Percentiles rank a stretch among this genome's conserved stretches.
These are phyloP conservation scores for Noctua comes DNA, from an alignment of 2,888 invertebrate genomes.

Conservation along the genomic window DNA sequence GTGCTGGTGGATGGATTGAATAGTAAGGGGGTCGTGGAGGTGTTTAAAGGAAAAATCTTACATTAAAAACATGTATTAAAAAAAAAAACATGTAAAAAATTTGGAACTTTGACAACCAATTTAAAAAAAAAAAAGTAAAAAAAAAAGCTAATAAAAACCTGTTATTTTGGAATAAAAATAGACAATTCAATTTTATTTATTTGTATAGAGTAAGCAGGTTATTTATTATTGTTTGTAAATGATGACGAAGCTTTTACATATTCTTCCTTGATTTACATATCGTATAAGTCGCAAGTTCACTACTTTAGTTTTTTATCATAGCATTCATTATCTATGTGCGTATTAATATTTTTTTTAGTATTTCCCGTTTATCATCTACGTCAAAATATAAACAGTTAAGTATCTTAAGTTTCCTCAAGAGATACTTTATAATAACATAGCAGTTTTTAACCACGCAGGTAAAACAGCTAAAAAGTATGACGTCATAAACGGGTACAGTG, in stretches of 20 bases:
- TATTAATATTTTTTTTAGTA: background rate
- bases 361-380: slow-evolving; percentile 18
- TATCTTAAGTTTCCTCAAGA: slow-evolving; percentile 36
- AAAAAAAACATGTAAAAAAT: no score
- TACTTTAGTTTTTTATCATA: background rate
- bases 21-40: no score
- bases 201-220: no score
- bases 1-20: no score
- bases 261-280: background rate
- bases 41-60: no score
- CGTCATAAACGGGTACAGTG: slow-evolving; percentile 6
- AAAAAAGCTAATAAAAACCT: no score
- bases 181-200: no score
- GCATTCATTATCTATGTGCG: background rate
- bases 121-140: no score
- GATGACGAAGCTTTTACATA: background rate
- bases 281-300: background rate
- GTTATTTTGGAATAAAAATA: no score
- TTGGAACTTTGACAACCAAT: no score
- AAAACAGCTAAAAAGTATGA: slow-evolving; percentile 11
- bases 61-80: no score
- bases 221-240: background rate
- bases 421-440: background rate
- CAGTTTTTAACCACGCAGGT: background rate
- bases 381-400: slow-evolving; percentile 12